Evolutionary conservation across 1,140 invertebrate species (phyloP).

Genomic region (Drosophila virilis): DNA sequence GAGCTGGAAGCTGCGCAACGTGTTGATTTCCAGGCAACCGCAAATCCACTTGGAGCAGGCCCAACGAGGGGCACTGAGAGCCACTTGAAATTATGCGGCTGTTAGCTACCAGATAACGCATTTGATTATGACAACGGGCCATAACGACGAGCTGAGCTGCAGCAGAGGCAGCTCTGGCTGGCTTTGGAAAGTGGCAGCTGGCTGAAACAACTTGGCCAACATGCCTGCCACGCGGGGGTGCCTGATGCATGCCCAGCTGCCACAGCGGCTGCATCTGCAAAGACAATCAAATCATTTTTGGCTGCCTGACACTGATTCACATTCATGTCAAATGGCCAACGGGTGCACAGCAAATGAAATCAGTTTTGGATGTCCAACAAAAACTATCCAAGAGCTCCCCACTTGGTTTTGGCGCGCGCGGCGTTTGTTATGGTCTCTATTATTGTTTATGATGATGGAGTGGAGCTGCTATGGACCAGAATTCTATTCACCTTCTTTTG

Average conservation of each 20-base stretch:
- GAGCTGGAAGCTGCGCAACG: constrained; percentile 38
- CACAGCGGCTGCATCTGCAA: constrained; percentile 26
- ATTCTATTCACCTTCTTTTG: constrained; percentile 53
- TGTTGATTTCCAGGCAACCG: constrained; percentile 74
- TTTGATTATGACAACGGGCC: constrained; percentile 79
- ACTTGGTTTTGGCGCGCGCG: constrained; percentile 53
- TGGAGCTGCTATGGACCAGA: constrained; percentile 50
- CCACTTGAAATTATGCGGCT: constrained; percentile 79
- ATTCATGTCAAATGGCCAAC: constrained; percentile 54
- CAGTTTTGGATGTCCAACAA: constrained; percentile 26
- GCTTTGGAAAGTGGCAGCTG: constrained; percentile 25
- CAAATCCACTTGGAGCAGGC: constrained; percentile 74
- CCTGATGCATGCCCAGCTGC: constrained; percentile 37
- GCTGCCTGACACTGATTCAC: constrained; percentile 46
- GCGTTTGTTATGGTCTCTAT: constrained; percentile 54
- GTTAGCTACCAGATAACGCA: constrained; percentile 80
- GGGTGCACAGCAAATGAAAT: constrained; percentile 52
- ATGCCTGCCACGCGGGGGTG: constrained; percentile 43
- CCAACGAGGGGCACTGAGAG: constrained; percentile 55
- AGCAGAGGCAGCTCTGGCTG: constrained; percentile 14
- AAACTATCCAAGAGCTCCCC: constrained; percentile 5
- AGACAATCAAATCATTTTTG: constrained; percentile 47
- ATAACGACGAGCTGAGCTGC: constrained; percentile 49
- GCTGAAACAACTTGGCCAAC: constrained; percentile 38
- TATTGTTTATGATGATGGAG: constrained; percentile 79